phyloP scores from a whole-genome alignment of 2,888 invertebrate genomes.

The Tinea trinotella region DNA sequence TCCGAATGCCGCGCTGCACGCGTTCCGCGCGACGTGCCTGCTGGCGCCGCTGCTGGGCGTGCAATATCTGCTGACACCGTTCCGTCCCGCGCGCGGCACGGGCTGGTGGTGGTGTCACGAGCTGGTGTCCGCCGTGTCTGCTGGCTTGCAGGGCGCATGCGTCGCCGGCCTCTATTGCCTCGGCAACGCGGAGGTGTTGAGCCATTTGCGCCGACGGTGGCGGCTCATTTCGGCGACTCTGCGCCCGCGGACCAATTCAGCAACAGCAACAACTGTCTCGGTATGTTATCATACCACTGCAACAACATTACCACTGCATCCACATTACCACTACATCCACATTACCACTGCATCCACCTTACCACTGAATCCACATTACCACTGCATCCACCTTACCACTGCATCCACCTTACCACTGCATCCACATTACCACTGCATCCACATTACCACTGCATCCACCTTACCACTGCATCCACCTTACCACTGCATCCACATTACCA shows the following conservation, averaged over 20 bases:
- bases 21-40: slow-evolving; percentile 87
- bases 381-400: too few relatives aligned
- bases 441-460: too few relatives aligned
- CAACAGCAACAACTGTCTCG: slow-evolving; percentile 90
- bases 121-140: slow-evolving; percentile 86
- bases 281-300: slow-evolving; percentile 76
- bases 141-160: slow-evolving; percentile 93
- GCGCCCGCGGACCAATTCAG: slow-evolving; percentile 85
- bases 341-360: too few relatives aligned
- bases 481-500: too few relatives aligned
- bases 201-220: slow-evolving; percentile 88
- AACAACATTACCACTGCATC: too few relatives aligned
- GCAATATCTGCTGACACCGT: slow-evolving; percentile 91
- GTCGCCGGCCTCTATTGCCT: slow-evolving; percentile 94
- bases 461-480: too few relatives aligned
- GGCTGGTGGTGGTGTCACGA: slow-evolving; percentile 86
- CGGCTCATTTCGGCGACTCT: slow-evolving; percentile 82
- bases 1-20: slow-evolving; percentile 82
- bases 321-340: too few relatives aligned
- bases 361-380: too few relatives aligned
- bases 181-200: slow-evolving; percentile 95
- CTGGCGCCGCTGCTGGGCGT: slow-evolving; percentile 92
- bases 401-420: too few relatives aligned
- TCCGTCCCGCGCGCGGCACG: slow-evolving; percentile 80
- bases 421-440: too few relatives aligned